Evolutionary conservation across 1,140 invertebrate genomes (phyloP), one percentile per base, ranked within the genome.

Genomic region (Anoplophora glabripennis): DNA sequence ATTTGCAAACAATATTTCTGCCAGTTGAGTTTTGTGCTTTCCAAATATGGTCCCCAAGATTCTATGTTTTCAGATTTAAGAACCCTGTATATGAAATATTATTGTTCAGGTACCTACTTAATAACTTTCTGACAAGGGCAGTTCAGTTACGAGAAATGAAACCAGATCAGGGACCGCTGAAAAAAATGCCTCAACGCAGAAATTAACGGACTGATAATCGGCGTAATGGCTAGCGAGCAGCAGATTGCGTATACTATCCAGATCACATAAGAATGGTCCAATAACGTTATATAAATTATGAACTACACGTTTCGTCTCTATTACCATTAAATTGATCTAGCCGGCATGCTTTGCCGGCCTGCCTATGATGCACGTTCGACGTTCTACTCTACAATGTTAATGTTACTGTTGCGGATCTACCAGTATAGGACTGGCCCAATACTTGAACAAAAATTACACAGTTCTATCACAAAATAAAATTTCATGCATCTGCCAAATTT

Each of bases 281-380:
- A 42, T 42, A 55, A 59, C 52, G 61, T 63, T 57, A 59, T 45
- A 53, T 63, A 59, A 63, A 59, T 63, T 63, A 63, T 59, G 57
- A 63, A 63, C 48, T 63, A 63, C 61, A 63, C 57, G 61, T 63
- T 57, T 44, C 57, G 42, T 46, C 61, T 63, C 51, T 59, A 63
- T 63, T 55, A 54, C 61, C 61, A 63, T 63, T 63, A 63, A 59
- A 63, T 59, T 37, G 57, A 49, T 49, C 36, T 48, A 11, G 47
- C 45, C 56, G 56, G 46, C 56, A 49, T 38, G 47, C 45, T 57
- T 57, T 49, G 56, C 46, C 41, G 28, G 33, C 35, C 42, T 41
- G 35, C 36, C 46, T 42, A 47, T 42, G 56, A 57, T 57, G 49
- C 45, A 57, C 42, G 49, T 57, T 40, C 49, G 52, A 35, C 52